These are phyloP conservation scores for Nomada ferruginata DNA, from an alignment of 2,888 invertebrate species.

Conservation along the genomic window DNA sequence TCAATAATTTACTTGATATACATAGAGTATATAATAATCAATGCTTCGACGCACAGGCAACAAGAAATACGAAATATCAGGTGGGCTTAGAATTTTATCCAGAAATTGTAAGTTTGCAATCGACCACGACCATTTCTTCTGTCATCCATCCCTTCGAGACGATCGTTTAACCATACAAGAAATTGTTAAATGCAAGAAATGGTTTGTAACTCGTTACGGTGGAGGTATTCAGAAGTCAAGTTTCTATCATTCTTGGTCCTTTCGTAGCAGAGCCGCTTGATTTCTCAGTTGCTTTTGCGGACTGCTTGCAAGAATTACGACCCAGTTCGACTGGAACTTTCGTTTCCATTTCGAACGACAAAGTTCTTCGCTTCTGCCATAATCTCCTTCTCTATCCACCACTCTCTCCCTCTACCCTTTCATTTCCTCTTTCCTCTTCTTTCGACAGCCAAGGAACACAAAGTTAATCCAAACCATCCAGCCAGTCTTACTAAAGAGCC, in stretches of 20 bases:
- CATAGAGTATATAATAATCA: too few species aligned
- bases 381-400: constrained; percentile 35
- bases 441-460: constrained; percentile 54
- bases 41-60: too few species aligned
- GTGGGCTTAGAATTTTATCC: too few species aligned
- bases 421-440: constrained; percentile 35
- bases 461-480: constrained; percentile 63
- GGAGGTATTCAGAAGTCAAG: constrained; percentile 59
- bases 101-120: too few species aligned
- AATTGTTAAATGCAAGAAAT: constrained; percentile 40
- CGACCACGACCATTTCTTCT: not conserved
- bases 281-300: constrained; percentile 65
- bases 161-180: constrained; percentile 6
- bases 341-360: constrained; percentile 70
- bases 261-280: constrained; percentile 59
- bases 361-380: constrained; percentile 60
- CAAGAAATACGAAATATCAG: too few species aligned
- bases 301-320: constrained; percentile 71
- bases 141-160: not conserved
- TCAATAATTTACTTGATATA: too few species aligned
- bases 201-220: constrained; percentile 58
- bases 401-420: constrained; percentile 17
- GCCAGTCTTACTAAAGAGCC: constrained; percentile 39
- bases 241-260: constrained; percentile 54
- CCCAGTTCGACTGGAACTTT: constrained; percentile 65